Evolutionary conservation across 92 coral and sea anemone genomes (phyloP), one percentile per base, ranked within the genome.

Genomic region (Galaxea fascicularis): DNA sequence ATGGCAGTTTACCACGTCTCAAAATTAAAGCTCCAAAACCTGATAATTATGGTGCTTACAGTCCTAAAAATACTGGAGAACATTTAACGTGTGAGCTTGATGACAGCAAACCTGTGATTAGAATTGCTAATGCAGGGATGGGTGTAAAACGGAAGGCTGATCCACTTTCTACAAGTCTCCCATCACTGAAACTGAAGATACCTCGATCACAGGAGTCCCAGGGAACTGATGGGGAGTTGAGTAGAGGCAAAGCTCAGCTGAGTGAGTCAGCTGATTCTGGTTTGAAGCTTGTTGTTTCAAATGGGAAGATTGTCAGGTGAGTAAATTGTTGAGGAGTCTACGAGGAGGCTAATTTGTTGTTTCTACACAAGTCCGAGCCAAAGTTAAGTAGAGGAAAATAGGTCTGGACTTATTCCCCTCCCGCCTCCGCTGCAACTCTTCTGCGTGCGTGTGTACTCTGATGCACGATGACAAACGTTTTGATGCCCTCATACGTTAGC

Each of bases 301-400:
- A 97, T 85, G 99, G 99, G 12, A 92, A 94, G 80, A 95, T 97
- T 57, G 90, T 97, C 60, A 97, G 98, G 99, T 97, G 46, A 10
- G 88, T 35, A 9, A 46, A 25, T 7, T 1, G n/a, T 57, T 57
- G 54, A 49, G 17, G 54, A 49, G 54, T 49, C 41, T 35, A 35
- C 41, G 6, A 35, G 41, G 6, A 35, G 54, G 54, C 54, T 49
- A 2, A 10, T 0, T 49, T 49, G 54, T 10, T 10, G 54, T 49
- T 49, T 10, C 11, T 14, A 15, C 54, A 49, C 11, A 49, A 49
- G 54, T 15, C 54, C 6, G 2, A 6, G 2, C 41, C 6, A 35
- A 35, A 35, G 41, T 2, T 6, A 35, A 35, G 41, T 35, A 35
- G 41, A 35, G 41, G 41, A 35, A 35, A 35, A 35, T 35, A 6